Base-by-base conservation (phyloP, 2,113 vertebrate species). In the Seriola dumerili region DNA sequence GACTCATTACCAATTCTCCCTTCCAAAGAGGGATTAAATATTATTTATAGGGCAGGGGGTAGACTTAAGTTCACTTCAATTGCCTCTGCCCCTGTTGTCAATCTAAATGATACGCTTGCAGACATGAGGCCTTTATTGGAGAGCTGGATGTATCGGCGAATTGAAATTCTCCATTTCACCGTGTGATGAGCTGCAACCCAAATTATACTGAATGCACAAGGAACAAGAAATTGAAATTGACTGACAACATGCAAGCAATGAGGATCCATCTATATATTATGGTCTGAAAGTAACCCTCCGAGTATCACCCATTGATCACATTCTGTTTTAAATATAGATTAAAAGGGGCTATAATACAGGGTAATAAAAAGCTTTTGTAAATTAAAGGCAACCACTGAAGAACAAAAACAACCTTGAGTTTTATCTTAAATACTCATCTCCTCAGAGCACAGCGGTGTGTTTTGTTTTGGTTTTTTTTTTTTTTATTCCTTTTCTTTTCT, bases 31-130 rank as follows among this genome's bases (percentile, higher is more conserved):
- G 88, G 91, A 93, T 94, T 91, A 90, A 93, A 91, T 91, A 89
- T 93, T 93, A 93, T 94, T 94, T 93, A 91, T 94, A 92, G 89
- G 85, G 92, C 81, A 85, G 71, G 68, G 83, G 78, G 89, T 81
- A 83, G 91, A 89, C 72, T 89, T 91, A 90, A 93, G 88, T 91
- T 91, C 90, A 85, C 89, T 93, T 87, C 83, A 90, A 84, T 85
- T 90, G 88, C 91, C 54, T 91, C 86, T 90, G 79, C 81, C 63
- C 86, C 76, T 91, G 84, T 87, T 93, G 93, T 94, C 93, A 90
- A 82, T 92, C 89, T 84, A 81, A 91, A 94, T 90, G 82, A 92
- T 82, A 87, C 54, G 84, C 89, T 85, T n/a, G 54, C 65, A 76
- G 87, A 80, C 62, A n/a, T 78, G 72, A 85, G 66, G 83, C 80